Conservation (phyloP, 2,797 vertebrate genomes). For the Eospalax fontanierii region DNA sequence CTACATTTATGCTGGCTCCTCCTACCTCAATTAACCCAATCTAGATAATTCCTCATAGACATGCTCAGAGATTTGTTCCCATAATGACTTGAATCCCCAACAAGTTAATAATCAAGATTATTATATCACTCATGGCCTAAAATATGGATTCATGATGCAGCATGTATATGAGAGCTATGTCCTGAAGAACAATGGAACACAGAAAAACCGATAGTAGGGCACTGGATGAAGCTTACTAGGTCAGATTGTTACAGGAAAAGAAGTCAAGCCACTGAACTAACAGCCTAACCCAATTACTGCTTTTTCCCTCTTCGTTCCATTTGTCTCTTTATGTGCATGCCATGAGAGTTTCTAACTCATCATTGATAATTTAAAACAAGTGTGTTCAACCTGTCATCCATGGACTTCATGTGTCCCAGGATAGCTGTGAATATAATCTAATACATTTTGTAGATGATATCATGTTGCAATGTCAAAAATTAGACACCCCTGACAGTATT, state of each 20-base stretch:
- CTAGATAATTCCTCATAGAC: not conserved
- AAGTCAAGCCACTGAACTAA: not conserved
- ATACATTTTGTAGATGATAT: not conserved
- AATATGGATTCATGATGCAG: not conserved
- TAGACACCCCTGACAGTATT: not conserved
- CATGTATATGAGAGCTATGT: not conserved
- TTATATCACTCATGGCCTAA: not conserved
- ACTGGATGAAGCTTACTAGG: not conserved
- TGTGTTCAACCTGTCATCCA: not conserved
- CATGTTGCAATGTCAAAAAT: not conserved
- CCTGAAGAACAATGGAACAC: not conserved
- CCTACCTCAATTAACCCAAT: no score
- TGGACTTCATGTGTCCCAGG: not conserved
- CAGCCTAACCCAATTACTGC: not conserved
- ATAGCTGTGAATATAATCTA: not conserved
- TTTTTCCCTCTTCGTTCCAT: not conserved
- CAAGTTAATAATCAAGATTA: not conserved
- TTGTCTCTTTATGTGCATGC: not conserved
- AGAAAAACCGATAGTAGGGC: not conserved
- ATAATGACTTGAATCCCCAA: not conserved
- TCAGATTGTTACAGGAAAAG: not conserved
- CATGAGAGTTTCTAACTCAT: not conserved
- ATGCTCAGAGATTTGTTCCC: not conserved
- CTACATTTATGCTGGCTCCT: no score
- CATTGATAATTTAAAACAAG: not conserved